Conservation (phyloP, 2,888 invertebrate species). For the Aporophyla lueneburgensis region DNA sequence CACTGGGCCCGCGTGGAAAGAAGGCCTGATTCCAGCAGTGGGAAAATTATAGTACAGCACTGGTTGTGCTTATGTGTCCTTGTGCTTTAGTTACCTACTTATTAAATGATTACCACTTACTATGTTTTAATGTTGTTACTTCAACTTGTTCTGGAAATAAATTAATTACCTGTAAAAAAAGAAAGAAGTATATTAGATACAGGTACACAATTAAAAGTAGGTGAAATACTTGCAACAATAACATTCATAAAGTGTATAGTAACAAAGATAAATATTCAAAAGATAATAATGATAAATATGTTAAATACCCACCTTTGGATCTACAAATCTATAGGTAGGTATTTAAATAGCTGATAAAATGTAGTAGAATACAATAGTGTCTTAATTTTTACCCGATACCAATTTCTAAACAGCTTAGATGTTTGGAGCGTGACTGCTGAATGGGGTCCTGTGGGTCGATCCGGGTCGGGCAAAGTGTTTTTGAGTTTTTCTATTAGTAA, state of each 20-base stretch:
- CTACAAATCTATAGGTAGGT: neutral
- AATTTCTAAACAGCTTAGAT: neutral
- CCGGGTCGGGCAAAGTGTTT: neutral
- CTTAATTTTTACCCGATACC: slow-evolving; percentile 1
- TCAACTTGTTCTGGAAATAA: neutral
- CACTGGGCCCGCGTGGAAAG: too few species aligned
- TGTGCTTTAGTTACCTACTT: neutral
- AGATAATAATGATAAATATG: slow-evolving; percentile 13
- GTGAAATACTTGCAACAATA: neutral
- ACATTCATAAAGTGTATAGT: neutral
- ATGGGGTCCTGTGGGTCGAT: neutral
- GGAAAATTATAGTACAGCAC: too few species aligned
- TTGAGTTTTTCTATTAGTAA: neutral
- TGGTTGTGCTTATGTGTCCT: too few species aligned
- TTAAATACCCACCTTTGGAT: neutral
- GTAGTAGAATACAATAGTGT: too few species aligned
- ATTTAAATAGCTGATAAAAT: too few species aligned
- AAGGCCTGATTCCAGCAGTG: too few species aligned
- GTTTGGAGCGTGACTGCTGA: too few species aligned
- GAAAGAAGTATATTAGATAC: slow-evolving; percentile 14
- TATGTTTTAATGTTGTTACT: neutral
- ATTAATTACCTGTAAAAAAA: slow-evolving; percentile 45
- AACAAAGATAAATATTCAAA: slow-evolving; percentile 1
- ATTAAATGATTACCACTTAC: slow-evolving; percentile 10
- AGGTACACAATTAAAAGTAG: neutral